Evolutionary conservation across 2,888 invertebrate genomes (phyloP), one percentile per base, ranked within the genome.

Genomic region (Adineta ricciae): DNA sequence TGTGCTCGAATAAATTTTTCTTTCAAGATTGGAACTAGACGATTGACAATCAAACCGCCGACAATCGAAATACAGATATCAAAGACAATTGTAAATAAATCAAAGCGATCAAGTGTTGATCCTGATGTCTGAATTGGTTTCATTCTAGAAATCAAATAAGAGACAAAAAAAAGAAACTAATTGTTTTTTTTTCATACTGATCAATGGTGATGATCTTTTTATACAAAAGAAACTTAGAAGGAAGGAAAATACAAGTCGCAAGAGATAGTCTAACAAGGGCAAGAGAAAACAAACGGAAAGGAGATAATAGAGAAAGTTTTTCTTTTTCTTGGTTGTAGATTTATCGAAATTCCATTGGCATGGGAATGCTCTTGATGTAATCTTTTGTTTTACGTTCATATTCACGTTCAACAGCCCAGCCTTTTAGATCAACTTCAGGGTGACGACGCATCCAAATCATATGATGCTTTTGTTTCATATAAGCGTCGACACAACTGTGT

Each of bases 391-490:
- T 38, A 7, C 36, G 38, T 19, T 73, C 64, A n/a, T 19, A 36
- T 14, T 73, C 24, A 38, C 73, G 72, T 54, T 85, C 41, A 38
- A 49, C 50, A 24, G 32, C 49, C 27, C 83, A 46, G 24, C 82
- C 84, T 72, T 73, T 78, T 32, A 85, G 72, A 73, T 85, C 84
- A 41, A 52, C 50, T 54, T 85, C 86, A 27, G 86, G 86, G n/a
- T 86, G 84, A 50, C 97, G 93, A 89, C 96, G 93, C 91, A 99
- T 97, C 97, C 97, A 98, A 88, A 97, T 92, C 93, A 99, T 92
- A 87, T 99, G 94, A 92, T 99, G 98, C 90, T 99, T 98, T 91
- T 99, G 98, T 91, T 98, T 99, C 96, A 97, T 96, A 88, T 93
- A 95, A 0, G 94, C 94, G 86, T 92, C 92, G 88, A 92, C 92